Base-by-base conservation (phyloP, 2,113 vertebrate genomes). In the Catharus bicknelli region DNA sequence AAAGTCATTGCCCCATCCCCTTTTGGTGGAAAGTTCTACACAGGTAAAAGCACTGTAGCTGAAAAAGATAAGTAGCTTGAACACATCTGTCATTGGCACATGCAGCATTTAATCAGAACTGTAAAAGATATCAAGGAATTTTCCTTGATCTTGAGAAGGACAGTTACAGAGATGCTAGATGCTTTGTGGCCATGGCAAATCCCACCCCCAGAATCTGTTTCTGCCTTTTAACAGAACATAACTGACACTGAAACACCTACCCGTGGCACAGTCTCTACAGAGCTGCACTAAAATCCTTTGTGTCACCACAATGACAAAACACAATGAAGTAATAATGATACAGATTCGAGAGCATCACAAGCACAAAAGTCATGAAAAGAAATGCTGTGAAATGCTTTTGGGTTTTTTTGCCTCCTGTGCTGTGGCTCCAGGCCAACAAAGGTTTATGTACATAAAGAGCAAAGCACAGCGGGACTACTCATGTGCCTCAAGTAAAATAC, bases 281-380 rank as follows among this genome's bases (percentile, higher is more conserved):
- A 87, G 38, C 43, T 69, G 32, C 42, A 54, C 34, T 73, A 50
- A 95, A 94, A 95, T 73, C 29, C 34, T 69, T 86, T 91, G 67
- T 90, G 86, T 58, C 50, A 63, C 63, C 51, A 40, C 38, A 82
- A 45, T 85, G 81, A 82, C 62, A 87, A 81, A 82, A 34, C 78
- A 58, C 76, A 87, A 79, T 53, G 83, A 92, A 94, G 66, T 42
- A 90, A 79, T 88, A 90, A 96, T 69, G 62, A 85, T 57, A 76
- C 34, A 42, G 47, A 79, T 89, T 92, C 7, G 4, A 82, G 34
- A 92, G 10, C 54, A 36, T 77, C 16, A 42, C 40, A 88, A 82
- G 34, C 54, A 63, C 16, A 51, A 87, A 87, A 90, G 43, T 48
- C 19, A 73, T 63, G 66, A 90, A 90, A 93, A 91, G n/a, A 76